Conservation (phyloP, 2,113 vertebrate species). For the Syrrhaptes paradoxus region DNA sequence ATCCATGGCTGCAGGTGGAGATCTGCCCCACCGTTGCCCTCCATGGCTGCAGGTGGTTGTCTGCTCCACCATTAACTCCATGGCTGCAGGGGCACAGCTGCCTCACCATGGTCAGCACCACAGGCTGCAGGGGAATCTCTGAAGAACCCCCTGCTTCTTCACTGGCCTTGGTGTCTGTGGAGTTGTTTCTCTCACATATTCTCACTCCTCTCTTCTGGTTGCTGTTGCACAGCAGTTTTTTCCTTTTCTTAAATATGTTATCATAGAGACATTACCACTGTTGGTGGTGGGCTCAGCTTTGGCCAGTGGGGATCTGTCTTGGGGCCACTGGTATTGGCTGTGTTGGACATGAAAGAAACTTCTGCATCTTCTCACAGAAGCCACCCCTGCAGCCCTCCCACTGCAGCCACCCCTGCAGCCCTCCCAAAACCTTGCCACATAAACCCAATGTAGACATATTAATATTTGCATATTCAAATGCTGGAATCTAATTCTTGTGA, state of each 20-base stretch:
- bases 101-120: too few relatives aligned
- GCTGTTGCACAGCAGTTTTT: neutral
- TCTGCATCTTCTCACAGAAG: neutral
- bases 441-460: neutral
- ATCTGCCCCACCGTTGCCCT: too few relatives aligned
- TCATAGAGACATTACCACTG: accelerated
- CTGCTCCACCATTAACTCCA: neutral
- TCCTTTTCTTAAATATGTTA: neutral
- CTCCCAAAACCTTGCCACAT: neutral
- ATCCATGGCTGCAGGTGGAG: too few relatives aligned
- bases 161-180: too few relatives aligned
- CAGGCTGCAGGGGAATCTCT: neutral
- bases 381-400: neutral
- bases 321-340: accelerated
- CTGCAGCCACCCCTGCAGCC: neutral
- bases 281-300: neutral
- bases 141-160: too few relatives aligned
- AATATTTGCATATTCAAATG: neutral
- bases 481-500: neutral
- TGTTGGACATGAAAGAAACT: accelerated
- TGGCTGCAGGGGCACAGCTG: neutral
- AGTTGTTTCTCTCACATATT: too few relatives aligned
- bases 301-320: accelerated
- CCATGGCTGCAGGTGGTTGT: neutral
- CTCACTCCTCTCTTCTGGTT: neutral